Evolutionary conservation across 1,140 invertebrate species (phyloP), one percentile per base, ranked within the genome.

Genomic region (Camponotus pennsylvanicus): DNA sequence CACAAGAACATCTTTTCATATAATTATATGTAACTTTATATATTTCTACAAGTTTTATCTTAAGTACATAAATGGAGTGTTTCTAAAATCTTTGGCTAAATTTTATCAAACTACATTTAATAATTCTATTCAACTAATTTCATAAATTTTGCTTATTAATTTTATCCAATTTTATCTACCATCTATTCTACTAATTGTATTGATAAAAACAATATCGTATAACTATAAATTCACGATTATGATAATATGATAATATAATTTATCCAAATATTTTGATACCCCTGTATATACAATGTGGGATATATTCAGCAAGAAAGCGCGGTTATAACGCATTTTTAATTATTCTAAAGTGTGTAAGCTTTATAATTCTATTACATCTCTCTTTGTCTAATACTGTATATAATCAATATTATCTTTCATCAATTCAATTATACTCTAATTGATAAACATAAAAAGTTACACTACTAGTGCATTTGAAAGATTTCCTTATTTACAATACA

Each of bases 251-350:
- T 59, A 57, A 61, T 61, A 67, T 52, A 52, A 21, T 63, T 32
- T 79, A 7, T 37, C 3, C 6, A 37, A 52, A 49, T 77, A 77
- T 32, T 66, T 78, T 79, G 37, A n/a, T 13, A 52, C 52, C 8
- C n/a, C 2, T 64, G 1, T 57, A n/a, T 45, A 52, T 52, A 45
- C 34, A 49, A 40, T 70, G 37, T 66, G 37, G 18, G 4, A 49
- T 37, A 37, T 37, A 80, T 83, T 63, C n/a, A 40, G 34, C 78
- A 57, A 6, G 27, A 59, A 9, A 32, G 5, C 55, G 52, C 27
- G 13, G 64, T 84, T 87, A 84, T 13, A 85, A 87, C 85, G 69
- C 88, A 90, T 70, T 89, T 90, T 89, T 84, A 84, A 85, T 87
- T 79, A 77, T 32, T 11, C 21, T 73, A 71, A 71, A 71, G n/a